These are phyloP conservation scores for Dilophus febrilis DNA, from an alignment of 2,888 invertebrate genomes.

Conservation along the genomic window DNA sequence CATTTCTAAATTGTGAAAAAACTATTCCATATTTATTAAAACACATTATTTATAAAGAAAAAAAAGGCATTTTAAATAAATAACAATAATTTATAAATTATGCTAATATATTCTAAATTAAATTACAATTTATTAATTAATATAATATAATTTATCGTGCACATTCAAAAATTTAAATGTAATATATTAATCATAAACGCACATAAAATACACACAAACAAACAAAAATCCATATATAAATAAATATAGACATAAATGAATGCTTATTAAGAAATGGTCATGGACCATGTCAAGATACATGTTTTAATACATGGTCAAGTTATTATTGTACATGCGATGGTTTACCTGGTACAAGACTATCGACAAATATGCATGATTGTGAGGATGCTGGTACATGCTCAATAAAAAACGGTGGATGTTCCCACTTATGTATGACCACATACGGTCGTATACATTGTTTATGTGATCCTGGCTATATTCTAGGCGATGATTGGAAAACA, in stretches of 20 bases:
- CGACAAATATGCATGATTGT: slow-evolving; percentile 38
- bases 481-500: slow-evolving; percentile 27
- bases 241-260: slow-evolving; percentile 36
- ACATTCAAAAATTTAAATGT: too few species aligned
- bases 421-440: slow-evolving; percentile 31
- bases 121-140: too few species aligned
- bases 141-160: too few species aligned
- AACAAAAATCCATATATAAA: too few species aligned
- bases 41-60: too few species aligned
- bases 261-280: slow-evolving; percentile 41
- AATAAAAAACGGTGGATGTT: slow-evolving; percentile 33
- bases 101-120: too few species aligned
- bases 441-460: slow-evolving; percentile 33
- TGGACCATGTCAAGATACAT: slow-evolving; percentile 46
- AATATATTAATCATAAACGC: slow-evolving; percentile 13
- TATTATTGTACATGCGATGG: slow-evolving; percentile 40
- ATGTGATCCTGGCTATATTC: slow-evolving; percentile 29
- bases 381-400: slow-evolving; percentile 28
- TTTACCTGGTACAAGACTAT: slow-evolving; percentile 39
- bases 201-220: slow-evolving; percentile 8
- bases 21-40: too few species aligned
- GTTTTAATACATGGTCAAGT: slow-evolving; percentile 38
- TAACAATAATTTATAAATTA: too few species aligned
- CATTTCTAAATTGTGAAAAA: too few species aligned
- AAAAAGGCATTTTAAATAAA: too few species aligned